Base-by-base conservation (phyloP, 1,140 invertebrate genomes). In the Euwallacea fornicatus region DNA sequence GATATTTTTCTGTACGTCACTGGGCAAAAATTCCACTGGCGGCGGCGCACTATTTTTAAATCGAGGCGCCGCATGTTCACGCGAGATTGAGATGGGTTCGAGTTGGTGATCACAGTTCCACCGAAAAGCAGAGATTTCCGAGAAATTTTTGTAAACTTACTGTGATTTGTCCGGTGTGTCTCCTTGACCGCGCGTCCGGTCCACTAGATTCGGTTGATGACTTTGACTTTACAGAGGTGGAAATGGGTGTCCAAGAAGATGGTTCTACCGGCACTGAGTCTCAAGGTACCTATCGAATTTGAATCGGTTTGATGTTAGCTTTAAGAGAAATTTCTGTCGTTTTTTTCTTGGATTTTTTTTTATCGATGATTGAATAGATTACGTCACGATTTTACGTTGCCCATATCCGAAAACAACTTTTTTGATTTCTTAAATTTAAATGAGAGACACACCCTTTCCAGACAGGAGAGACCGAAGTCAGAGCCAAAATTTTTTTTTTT, bases 111-210 rank as follows among this genome's bases (percentile, higher is more conserved):
- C 13, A 43, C 47, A 42, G 41, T 59, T 43, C 42, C 55, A 15
- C 42, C 56, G 58, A 69, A 69, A 60, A 42, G 7, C 58, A 7
- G 4, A 42, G 47, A 61, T 61, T 69, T 69, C 66, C 43, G 42
- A 42, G 66, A 69, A 69, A 43, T 53, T 69, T 69, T 69, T 53
- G 66, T 69, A 69, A 69, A 69, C 66, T 69, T 46, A 65, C 47
- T 53, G 47, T 58, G 44, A 42, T 58, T 42, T 61, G 58, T 61
- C 61, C 41, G n/a, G 44, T 64, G 33, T 60, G 43, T 60, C 53
- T 61, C 10, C 53, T 33, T 16, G 10, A 44, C n/a, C 16, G n/a
- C 54, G 8, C 44, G 2, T 58, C 42, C 9, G 13, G n/a, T 46
- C 55, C 33, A n/a, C 3, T 46, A n/a, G 21, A n/a, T 66, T 59